A percentile compares a stretch with the other conserved stretches of the same genome.
Conservation (phyloP, 2,113 vertebrate species). For the Diphyllodes magnificus region DNA sequence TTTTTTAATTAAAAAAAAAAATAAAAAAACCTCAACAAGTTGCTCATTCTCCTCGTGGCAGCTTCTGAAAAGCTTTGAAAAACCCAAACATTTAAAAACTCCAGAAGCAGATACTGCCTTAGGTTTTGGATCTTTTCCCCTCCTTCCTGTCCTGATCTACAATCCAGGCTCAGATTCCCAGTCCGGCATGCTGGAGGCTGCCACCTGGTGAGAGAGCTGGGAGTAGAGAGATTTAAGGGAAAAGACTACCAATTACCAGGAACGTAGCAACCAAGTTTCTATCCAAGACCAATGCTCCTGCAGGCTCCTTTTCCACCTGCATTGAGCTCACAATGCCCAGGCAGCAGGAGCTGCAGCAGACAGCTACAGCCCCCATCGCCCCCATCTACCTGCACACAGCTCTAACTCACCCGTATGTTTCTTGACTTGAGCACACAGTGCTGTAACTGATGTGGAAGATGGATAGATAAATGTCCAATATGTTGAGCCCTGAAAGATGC, state of each 20-base stretch:
- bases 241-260: background rate
- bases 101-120: background rate
- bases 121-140: fast-evolving
- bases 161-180: background rate
- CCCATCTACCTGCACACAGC: background rate
- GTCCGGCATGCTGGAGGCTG: background rate
- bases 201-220: background rate
- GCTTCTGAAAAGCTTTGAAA: background rate
- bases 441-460: background rate
- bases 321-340: fast-evolving
- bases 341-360: background rate
- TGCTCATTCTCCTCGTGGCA: background rate
- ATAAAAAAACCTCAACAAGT: background rate
- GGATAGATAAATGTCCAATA: conserved; percentile 27
- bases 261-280: fast-evolving
- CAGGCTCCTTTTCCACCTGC: background rate
- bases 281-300: fast-evolving
- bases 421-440: background rate
- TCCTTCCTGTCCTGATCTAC: background rate
- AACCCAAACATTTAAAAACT: background rate
- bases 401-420: background rate
- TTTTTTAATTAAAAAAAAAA: background rate
- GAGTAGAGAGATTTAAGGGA: background rate
- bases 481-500: conserved; percentile 46
- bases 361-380: background rate